phyloP scores from a whole-genome alignment of 2,113 vertebrate genomes.

The Perccottus glenii region DNA sequence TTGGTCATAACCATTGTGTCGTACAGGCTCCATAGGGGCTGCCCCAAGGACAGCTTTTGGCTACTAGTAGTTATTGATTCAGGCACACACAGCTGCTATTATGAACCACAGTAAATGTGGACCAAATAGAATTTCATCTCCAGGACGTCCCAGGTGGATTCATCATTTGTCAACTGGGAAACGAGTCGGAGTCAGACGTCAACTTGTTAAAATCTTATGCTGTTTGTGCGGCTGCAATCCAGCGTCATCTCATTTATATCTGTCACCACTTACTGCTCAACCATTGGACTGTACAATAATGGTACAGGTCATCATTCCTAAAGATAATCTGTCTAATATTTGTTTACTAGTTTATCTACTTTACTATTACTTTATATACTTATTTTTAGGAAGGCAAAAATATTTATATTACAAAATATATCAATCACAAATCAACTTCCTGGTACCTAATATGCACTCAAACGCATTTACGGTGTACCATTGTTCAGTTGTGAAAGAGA shows the following conservation, averaged over 20 bases:
- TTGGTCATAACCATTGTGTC: conserved; percentile 1
- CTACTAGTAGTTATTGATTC: conserved; percentile 55
- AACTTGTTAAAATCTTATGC: conserved; percentile 56
- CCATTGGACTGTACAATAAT: conserved; percentile 2
- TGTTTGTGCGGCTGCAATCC: conserved; percentile 6
- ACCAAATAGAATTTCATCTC: conserved; percentile 45
- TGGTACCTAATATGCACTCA: too few species aligned
- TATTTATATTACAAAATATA: too few species aligned
- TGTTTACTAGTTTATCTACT: too few species aligned
- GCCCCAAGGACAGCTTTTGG: conserved; percentile 28
- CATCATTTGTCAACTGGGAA: conserved; percentile 34
- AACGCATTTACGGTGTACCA: too few species aligned
- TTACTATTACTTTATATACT: too few species aligned
- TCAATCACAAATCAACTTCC: too few species aligned
- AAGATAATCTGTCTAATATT: too few species aligned
- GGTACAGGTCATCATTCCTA: background rate
- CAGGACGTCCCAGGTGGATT: conserved; percentile 28
- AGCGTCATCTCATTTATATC: conserved; percentile 30
- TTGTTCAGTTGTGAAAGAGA: too few species aligned
- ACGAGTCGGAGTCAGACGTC: conserved; percentile 55
- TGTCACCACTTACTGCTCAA: conserved; percentile 36
- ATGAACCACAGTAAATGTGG: conserved; percentile 21
- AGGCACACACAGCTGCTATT: conserved; percentile 24
- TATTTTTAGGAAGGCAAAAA: too few species aligned
- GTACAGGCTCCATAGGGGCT: conserved; percentile 3